Base-by-base conservation (phyloP, 2,888 invertebrate genomes). In the Polyommatus icarus region DNA sequence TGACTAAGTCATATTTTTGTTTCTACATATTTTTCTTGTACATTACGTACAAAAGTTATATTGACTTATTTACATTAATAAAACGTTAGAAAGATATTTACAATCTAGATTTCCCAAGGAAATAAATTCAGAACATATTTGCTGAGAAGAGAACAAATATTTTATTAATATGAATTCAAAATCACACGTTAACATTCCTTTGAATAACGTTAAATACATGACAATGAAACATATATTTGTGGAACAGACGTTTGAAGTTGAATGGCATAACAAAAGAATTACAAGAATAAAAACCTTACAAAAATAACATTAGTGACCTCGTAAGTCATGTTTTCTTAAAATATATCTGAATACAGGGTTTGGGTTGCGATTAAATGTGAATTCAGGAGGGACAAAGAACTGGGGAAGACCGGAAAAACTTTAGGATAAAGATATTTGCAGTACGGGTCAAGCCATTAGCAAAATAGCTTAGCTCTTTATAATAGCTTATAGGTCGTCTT, bases 281-380 rank as follows among this genome's bases (percentile, higher is more conserved):
- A 67, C 29, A 67, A 67, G 67, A 67, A 67, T 29, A 67, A 67
- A 67, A 67, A 61, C 61, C 61, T 61, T 12, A 61, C 61, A 61
- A 24, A 29, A 61, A 18, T 67, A 67, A 32, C 18, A 67, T 15
- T 4, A 8, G 67, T 67, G 29, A 29, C 67, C 67, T 20, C 29
- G 29, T 18, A 67, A 32, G 29, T 67, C 0, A 29, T 67, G 29
- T 32, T 67, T 32, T 67, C 67, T 67, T 67, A 67, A 67, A 67
- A 29, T 6, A 18, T 67, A 67, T 76, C 29, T 32, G 57, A 32
- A 57, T 76, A 57, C 32, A 5, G 5, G 29, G 72, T 50, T 57
- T 75, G 15, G 29, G 4, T 67, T 29, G 67, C 29, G 29, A 29
- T 29, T 18, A 24, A 12, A 61, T 12, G 29, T 67, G 67, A 1